Evolutionary conservation across 37 sponge, comb jelly and placozoan genomes (phyloP), one percentile per base, ranked within the genome.

Genomic region (Lycopodina hypogea): DNA sequence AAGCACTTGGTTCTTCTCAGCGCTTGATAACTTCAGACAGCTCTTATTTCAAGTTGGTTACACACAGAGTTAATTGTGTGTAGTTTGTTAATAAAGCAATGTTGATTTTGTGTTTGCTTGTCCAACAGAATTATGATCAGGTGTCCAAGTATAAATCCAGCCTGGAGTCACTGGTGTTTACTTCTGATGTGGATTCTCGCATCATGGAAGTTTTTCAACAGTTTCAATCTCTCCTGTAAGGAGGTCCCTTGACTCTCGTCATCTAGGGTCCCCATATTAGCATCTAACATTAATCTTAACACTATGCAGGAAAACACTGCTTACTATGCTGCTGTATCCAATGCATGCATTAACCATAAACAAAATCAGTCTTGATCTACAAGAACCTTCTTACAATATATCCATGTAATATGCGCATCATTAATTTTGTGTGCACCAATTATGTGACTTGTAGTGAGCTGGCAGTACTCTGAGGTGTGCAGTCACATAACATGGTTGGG

Each of bases 1-100:
- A 77, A 85, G 87, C 56, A 74, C 81, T 9, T 92, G 93, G 93
- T 88, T 81, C 70, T 66, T 63, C 32, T 73, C 82, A 36, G 81
- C 81, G 0, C 74, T 78, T n/a, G 93, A 92, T 67, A 73, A 78
- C 64, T 69, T 71, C 73, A 67, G 88, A 30, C 93, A 92, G 66
- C 72, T 88, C 17, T 78, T 92, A 12, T 51, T 92, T 11, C 59
- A 87, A 81, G 89, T 89, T 41, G 3, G 62, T 71, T 9, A 45
- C 48, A 45, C 8, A 12, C 48, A 57, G 6, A 2, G 37, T 51
- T 38, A 1, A 57, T 30, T 45, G n/a, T 15, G 12, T 26, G 7
- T 19, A 32, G 6, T 21, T 55, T 3, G 2, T 74, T 18, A 32
- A 30, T 68, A 59, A 17, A 17, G 28, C 18, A 12, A 17, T 30